A percentile compares a stretch with the other conserved stretches of the same genome.
Evolutionary conservation across 2,888 invertebrate genomes (phyloP).

Genomic region (Megaustenia siamemsis): DNA sequence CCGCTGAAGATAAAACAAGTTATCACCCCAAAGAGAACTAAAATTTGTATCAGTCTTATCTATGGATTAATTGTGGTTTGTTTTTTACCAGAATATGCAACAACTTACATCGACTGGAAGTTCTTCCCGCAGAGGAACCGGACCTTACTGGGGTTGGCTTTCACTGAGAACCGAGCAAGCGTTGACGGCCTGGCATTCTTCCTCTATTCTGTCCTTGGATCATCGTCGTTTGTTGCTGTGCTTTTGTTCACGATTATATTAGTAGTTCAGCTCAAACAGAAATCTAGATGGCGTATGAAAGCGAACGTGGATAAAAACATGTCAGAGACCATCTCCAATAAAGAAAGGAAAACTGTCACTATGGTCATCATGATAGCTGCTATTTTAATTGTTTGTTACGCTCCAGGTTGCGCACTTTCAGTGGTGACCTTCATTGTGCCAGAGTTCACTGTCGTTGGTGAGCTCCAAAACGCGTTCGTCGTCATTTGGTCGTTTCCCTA

Average conservation of each 20-base stretch:
- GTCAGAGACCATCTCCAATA: background rate
- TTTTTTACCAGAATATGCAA: too few relatives aligned
- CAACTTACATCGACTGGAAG: too few relatives aligned
- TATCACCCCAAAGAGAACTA: too few relatives aligned
- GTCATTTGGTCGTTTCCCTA: conserved; percentile 1
- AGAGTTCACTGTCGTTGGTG: conserved; percentile 19
- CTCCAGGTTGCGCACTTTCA: background rate
- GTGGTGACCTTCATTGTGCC: background rate
- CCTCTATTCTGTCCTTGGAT: background rate
- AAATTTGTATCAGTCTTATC: too few relatives aligned
- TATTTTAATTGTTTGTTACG: conserved; percentile 7
- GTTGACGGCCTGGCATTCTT: background rate
- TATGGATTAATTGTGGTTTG: too few relatives aligned
- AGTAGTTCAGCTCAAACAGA: background rate
- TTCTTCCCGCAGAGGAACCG: too few relatives aligned
- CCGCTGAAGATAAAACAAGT: conserved; percentile 28
- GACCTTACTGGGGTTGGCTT: too few relatives aligned
- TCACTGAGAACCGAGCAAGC: background rate
- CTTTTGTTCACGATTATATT: conserved; percentile 14
- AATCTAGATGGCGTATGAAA: background rate
- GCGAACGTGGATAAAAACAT: background rate
- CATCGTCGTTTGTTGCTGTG: background rate
- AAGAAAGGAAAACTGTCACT: background rate
- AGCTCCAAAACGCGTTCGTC: background rate
- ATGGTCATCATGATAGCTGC: background rate